phyloP scores from a whole-genome alignment of 2,113 vertebrate species.

The Catharus fuscescens region DNA sequence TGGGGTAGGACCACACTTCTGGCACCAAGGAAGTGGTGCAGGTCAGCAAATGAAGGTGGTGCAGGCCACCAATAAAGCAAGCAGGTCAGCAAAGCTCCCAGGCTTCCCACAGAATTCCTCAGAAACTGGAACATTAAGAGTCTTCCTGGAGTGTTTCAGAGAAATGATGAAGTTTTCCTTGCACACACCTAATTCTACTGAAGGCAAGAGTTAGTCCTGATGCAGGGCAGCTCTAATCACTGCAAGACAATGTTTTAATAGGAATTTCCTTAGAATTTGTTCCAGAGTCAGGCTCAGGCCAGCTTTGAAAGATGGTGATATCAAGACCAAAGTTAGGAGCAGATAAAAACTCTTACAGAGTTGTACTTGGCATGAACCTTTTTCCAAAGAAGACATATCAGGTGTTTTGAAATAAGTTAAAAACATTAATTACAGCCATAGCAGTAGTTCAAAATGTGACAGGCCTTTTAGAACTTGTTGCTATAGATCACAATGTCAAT shows the following conservation, averaged over 20 bases:
- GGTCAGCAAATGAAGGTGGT: not conserved
- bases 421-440: not conserved
- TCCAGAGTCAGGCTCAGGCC: not conserved
- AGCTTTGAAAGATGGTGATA: not conserved
- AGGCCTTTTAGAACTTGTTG: not conserved
- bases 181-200: not conserved
- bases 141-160: not conserved
- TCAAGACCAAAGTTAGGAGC: not conserved
- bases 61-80: too few species aligned
- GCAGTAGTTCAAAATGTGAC: not conserved
- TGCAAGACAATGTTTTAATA: not conserved
- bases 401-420: not conserved
- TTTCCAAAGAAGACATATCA: not conserved
- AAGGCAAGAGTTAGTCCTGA: not conserved
- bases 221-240: not conserved
- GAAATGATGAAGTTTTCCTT: not conserved
- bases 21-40: not conserved
- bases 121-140: not conserved
- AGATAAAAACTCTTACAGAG: not conserved
- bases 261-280: constrained; percentile 31
- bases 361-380: not conserved
- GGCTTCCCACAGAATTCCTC: not conserved
- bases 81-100: not conserved
- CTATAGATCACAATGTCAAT: not conserved
- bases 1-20: not conserved